A percentile compares a stretch with the other conserved stretches of the same genome.
Evolutionary conservation across 2,888 invertebrate species (phyloP).

Genomic region (Sphaerophoria rueppellii): DNA sequence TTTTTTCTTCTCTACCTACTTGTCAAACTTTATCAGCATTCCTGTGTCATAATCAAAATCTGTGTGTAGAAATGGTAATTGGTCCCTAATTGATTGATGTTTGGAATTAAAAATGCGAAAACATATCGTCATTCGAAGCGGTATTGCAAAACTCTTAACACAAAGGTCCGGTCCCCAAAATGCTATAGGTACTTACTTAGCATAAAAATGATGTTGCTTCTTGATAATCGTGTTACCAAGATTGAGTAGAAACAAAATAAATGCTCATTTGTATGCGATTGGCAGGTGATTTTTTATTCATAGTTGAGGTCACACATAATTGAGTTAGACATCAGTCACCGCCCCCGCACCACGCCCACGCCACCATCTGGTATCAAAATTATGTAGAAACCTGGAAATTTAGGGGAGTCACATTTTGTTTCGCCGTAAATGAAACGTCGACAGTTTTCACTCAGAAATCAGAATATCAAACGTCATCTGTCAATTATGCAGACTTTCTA

Average conservation of each 20-base stretch:
- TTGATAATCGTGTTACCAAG: background rate
- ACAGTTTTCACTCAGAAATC: slow-evolving; percentile 65
- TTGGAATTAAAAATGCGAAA: slow-evolving; percentile 23
- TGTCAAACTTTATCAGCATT: slow-evolving; percentile 18
- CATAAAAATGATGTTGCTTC: background rate
- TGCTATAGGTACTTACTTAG: too few species aligned
- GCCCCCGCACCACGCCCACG: slow-evolving; percentile 38
- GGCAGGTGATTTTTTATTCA: slow-evolving; percentile 43
- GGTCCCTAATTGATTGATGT: slow-evolving; percentile 32
- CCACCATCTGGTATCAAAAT: slow-evolving; percentile 36
- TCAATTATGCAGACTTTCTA: slow-evolving; percentile 22
- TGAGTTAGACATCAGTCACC: slow-evolving; percentile 47
- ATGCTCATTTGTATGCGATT: slow-evolving; percentile 60
- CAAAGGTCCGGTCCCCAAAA: background rate
- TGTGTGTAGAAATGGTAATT: slow-evolving; percentile 28
- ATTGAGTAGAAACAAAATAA: slow-evolving; percentile 18
- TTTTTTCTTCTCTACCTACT: background rate
- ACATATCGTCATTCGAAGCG: background rate
- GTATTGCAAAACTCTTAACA: slow-evolving; percentile 18
- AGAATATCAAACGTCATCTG: slow-evolving; percentile 17
- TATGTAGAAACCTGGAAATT: slow-evolving; percentile 47
- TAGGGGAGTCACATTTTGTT: slow-evolving; percentile 38
- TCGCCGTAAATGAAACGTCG: too few species aligned
- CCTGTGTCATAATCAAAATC: slow-evolving; percentile 21
- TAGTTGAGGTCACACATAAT: slow-evolving; percentile 52